Evolutionary conservation across 1,140 invertebrate species (phyloP).

Genomic region (fruit fly (Drosophila melanogaster)): Release_6_plus_ISO1_MT NT_037436.4:20235001-20235500

Average conservation of each 20-base stretch:
- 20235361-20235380: slow-evolving; percentile 78
- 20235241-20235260: slow-evolving; percentile 59
- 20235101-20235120: no score
- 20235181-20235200: slow-evolving; percentile 61
- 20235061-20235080: slow-evolving; percentile 87
- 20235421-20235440: slow-evolving; percentile 77
- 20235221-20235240: slow-evolving; percentile 59
- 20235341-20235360: slow-evolving; percentile 49
- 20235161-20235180: slow-evolving; percentile 48
- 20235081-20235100: no score
- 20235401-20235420: slow-evolving; percentile 73
- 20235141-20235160: slow-evolving; percentile 60
- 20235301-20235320: slow-evolving; percentile 44
- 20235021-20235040: slow-evolving; percentile 91
- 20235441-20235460: slow-evolving; percentile 7
- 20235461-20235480: slow-evolving; percentile 14
- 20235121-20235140: slow-evolving; percentile 66
- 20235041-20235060: slow-evolving; percentile 93
- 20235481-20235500: slow-evolving; percentile 57
- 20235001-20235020: slow-evolving; percentile 94
- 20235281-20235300: slow-evolving; percentile 41
- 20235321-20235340: slow-evolving; percentile 34
- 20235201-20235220: slow-evolving; percentile 73
- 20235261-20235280: slow-evolving; percentile 46
- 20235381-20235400: slow-evolving; percentile 71